These are phyloP conservation scores for Pecten maximus DNA, from an alignment of 2,888 invertebrate genomes.

Conservation along the genomic window DNA sequence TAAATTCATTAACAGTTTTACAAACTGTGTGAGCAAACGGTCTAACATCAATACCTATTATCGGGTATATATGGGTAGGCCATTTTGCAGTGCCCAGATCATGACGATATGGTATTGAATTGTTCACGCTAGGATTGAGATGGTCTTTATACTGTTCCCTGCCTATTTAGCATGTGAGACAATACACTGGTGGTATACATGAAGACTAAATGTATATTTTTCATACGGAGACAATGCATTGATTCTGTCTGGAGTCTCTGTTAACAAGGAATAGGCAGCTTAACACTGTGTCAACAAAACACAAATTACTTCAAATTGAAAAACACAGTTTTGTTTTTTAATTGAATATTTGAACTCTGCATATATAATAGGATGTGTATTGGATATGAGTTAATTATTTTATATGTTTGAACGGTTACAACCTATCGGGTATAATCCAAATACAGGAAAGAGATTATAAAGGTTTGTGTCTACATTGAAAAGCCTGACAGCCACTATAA, in stretches of 20 bases:
- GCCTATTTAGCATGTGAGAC: neutral
- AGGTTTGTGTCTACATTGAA: neutral
- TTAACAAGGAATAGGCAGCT: neutral
- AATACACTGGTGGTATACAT: neutral
- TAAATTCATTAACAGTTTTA: conserved; percentile 30
- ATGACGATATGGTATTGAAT: conserved; percentile 12
- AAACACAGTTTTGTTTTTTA: neutral
- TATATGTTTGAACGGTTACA: neutral
- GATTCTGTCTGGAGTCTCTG: neutral
- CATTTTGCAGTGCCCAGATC: conserved; percentile 33
- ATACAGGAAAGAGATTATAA: neutral
- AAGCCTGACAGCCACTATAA: neutral
- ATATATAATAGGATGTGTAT: neutral
- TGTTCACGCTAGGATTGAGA: conserved; percentile 22
- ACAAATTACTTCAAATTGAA: neutral
- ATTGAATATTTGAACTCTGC: neutral
- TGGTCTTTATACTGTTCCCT: neutral
- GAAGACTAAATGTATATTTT: neutral
- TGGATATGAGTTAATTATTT: neutral
- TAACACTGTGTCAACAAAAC: neutral
- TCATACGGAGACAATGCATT: neutral
- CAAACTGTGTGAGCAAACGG: conserved; percentile 7
- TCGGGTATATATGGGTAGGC: neutral
- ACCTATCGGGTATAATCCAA: neutral
- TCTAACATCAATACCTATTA: conserved; percentile 6